Conservation (phyloP, 2,797 vertebrate genomes). For the Zenarchopterus dispar region DNA sequence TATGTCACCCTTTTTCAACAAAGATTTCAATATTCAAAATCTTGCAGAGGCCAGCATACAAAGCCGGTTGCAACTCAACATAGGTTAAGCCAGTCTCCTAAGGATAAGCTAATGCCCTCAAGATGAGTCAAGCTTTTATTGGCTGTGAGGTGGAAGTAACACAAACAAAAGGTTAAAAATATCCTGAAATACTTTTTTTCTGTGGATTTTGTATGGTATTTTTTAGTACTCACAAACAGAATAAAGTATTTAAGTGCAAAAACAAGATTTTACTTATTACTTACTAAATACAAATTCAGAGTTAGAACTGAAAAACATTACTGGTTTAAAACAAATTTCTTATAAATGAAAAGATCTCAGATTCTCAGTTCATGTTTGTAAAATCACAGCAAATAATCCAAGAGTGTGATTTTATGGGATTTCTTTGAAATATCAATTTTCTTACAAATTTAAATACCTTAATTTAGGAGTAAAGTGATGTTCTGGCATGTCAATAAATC, state of each 20-base stretch:
- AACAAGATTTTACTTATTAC: neutral
- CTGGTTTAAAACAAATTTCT: neutral
- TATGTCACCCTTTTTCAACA: conserved; percentile 77
- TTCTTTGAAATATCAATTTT: neutral
- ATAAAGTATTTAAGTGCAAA: too few relatives aligned
- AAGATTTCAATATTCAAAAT: conserved; percentile 81
- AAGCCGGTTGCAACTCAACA: conserved; percentile 54
- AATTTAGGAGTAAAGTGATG: neutral
- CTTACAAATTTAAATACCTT: conserved; percentile 6
- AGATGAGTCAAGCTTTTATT: conserved; percentile 32
- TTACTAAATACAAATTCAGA: neutral
- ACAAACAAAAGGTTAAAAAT: conserved; percentile 3
- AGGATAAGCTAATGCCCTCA: conserved; percentile 31
- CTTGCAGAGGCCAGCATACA: conserved; percentile 29
- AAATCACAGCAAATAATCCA: neutral
- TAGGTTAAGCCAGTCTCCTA: conserved; percentile 44
- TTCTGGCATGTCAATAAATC: conserved; percentile 5
- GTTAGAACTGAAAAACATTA: conserved; percentile 14
- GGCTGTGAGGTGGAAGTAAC: conserved; percentile 10
- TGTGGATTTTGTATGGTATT: too few relatives aligned
- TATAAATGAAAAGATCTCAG: neutral
- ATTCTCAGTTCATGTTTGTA: neutral
- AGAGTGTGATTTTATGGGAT: neutral
- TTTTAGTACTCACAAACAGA: too few relatives aligned
- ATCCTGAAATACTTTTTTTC: neutral